phyloP scores from a whole-genome alignment of 2,888 invertebrate species.

The Diplolepis rosae region DNA sequence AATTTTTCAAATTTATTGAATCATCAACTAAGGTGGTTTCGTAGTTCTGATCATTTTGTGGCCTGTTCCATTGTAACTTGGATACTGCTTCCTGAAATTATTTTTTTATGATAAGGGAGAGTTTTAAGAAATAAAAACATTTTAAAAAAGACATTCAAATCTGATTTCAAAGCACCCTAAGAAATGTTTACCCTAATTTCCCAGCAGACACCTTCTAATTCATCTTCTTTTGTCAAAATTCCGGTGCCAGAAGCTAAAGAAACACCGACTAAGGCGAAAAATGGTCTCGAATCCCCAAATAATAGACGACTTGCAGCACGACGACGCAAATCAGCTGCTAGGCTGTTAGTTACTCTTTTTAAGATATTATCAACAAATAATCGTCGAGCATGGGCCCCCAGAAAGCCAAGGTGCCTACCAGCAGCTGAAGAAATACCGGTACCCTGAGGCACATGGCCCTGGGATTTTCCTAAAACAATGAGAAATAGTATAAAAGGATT shows the following conservation, averaged over 20 bases:
- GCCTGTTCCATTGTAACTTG: constrained; percentile 76
- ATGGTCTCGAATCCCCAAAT: constrained; percentile 82
- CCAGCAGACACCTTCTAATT: constrained; percentile 85
- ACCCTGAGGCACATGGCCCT: constrained; percentile 65
- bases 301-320: constrained; percentile 79
- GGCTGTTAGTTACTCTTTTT: constrained; percentile 80
- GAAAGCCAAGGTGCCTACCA: constrained; percentile 64
- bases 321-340: constrained; percentile 79
- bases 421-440: constrained; percentile 56
- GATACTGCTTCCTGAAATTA: constrained; percentile 77
- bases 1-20: constrained; percentile 76
- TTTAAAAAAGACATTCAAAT: too few relatives aligned
- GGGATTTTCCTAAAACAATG: constrained; percentile 63
- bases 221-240: constrained; percentile 84
- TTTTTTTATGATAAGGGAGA: too few relatives aligned
- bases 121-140: too few relatives aligned
- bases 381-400: constrained; percentile 79
- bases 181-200: constrained; percentile 81
- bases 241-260: constrained; percentile 84
- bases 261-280: constrained; percentile 84
- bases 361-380: constrained; percentile 83
- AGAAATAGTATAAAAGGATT: not conserved
- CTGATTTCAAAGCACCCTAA: not conserved
- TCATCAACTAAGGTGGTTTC: constrained; percentile 70
- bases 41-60: constrained; percentile 73